Evolutionary conservation across 1,140 invertebrate genomes (phyloP).

Genomic region (Listronotus oregonensis): DNA sequence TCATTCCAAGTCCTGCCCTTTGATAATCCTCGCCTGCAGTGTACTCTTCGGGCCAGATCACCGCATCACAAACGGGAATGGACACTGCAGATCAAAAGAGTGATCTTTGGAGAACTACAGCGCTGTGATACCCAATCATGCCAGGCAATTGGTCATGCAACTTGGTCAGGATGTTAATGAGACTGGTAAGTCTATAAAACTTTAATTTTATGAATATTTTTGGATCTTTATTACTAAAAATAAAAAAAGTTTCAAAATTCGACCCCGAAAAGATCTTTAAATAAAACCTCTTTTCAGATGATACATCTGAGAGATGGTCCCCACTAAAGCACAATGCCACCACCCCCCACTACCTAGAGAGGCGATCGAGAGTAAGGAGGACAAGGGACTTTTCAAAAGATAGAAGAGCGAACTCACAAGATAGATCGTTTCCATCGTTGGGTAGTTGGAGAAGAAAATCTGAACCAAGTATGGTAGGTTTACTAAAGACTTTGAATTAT

Average conservation of each 20-base stretch:
- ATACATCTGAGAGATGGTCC: conserved; percentile 52
- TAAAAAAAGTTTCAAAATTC: too few relatives aligned
- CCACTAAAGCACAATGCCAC: conserved; percentile 73
- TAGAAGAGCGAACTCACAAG: conserved; percentile 48
- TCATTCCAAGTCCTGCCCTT: conserved; percentile 96
- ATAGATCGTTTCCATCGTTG: conserved; percentile 59
- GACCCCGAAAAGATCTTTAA: too few relatives aligned
- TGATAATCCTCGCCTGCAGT: conserved; percentile 87
- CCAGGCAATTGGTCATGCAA: conserved; percentile 89
- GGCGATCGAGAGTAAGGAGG: conserved; percentile 59
- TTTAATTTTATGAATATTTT: too few relatives aligned
- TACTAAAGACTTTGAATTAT: too few relatives aligned
- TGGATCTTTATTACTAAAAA: too few relatives aligned
- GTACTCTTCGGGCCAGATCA: conserved; percentile 86
- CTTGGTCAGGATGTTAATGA: conserved; percentile 74
- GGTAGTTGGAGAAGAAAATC: conserved; percentile 73
- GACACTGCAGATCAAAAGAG: conserved; percentile 86
- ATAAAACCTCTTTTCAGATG: conserved; percentile 31
- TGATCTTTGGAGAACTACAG: conserved; percentile 95
- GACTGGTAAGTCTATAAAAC: conserved; percentile 39
- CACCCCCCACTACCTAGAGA: conserved; percentile 88
- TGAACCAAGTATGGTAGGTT: conserved; percentile 64
- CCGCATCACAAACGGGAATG: conserved; percentile 93
- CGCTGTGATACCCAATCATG: conserved; percentile 91
- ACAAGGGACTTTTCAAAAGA: conserved; percentile 47